These are phyloP conservation scores for Trachelus tabidus DNA, from an alignment of 2,888 invertebrate species.

Conservation along the genomic window DNA sequence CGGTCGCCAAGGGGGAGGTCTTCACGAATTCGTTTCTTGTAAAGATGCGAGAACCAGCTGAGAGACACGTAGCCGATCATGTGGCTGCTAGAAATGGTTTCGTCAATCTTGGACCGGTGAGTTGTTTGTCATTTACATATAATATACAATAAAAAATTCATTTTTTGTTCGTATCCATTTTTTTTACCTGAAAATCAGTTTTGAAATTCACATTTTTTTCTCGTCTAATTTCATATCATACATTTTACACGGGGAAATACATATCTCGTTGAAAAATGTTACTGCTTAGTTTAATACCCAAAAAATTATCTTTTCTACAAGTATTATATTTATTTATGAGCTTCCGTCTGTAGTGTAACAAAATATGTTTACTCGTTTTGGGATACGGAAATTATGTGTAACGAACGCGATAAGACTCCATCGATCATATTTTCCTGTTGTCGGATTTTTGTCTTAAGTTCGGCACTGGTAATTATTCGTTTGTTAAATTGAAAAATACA, in stretches of 20 bases:
- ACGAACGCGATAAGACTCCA: neutral
- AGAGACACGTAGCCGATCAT: slow-evolving; percentile 79
- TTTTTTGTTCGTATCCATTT: neutral
- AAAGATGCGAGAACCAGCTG: slow-evolving; percentile 83
- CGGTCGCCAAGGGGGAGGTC: slow-evolving; percentile 71
- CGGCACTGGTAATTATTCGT: neutral
- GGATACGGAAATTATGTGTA: neutral
- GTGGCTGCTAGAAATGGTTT: slow-evolving; percentile 93
- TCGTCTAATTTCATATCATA: neutral
- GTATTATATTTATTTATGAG: neutral
- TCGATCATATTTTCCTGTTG: neutral
- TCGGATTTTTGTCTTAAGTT: neutral
- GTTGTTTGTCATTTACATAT: slow-evolving; percentile 60
- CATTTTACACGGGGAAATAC: neutral
- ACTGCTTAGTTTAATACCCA: neutral
- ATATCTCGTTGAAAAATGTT: neutral
- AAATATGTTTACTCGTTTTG: neutral
- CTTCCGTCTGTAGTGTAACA: neutral
- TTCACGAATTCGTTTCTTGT: slow-evolving; percentile 98
- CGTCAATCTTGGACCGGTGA: slow-evolving; percentile 93
- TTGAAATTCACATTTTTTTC: neutral
- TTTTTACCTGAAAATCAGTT: neutral
- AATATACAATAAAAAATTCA: slow-evolving; percentile 15
- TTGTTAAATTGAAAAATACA: neutral
- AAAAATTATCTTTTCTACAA: neutral